Conservation (phyloP, 2,113 vertebrate genomes). For the cat (Felis catus) region F.catus_Fca126_mat1.0 CM031414.1:127598001-127598500, state of each 20-base stretch:
- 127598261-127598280: not conserved
- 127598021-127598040: not conserved
- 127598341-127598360: not conserved
- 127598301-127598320: accelerated
- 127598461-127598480: not conserved
- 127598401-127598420: not conserved
- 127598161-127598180: no score
- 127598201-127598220: not conserved
- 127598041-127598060: not conserved
- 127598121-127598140: accelerated
- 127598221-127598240: accelerated
- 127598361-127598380: not conserved
- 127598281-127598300: not conserved
- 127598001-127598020: not conserved
- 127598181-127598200: not conserved
- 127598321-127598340: not conserved
- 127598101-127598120: not conserved
- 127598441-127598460: not conserved
- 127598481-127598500: not conserved
- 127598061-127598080: not conserved
- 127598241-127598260: accelerated
- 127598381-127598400: not conserved
- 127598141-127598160: not conserved
- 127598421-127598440: not conserved
- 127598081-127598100: not conserved